These are phyloP conservation scores for Tympanoctomys barrerae DNA, from an alignment of 2,797 vertebrate genomes.

Conservation along the genomic window DNA sequence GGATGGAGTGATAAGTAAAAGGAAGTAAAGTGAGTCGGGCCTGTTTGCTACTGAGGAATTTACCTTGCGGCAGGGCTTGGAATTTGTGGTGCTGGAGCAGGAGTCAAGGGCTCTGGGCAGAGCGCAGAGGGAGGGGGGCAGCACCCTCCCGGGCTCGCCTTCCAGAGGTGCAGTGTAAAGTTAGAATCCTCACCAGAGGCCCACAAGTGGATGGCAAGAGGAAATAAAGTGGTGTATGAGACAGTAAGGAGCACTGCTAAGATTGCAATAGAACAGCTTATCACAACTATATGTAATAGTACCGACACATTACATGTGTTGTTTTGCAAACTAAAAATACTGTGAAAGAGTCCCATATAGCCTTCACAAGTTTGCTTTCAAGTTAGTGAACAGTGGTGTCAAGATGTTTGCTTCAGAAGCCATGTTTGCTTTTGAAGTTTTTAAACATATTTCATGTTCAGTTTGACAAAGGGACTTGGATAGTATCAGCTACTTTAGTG, in stretches of 20 bases:
- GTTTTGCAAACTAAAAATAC: slow-evolving; percentile 57
- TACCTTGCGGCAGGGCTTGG: not conserved
- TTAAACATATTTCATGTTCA: slow-evolving; percentile 41
- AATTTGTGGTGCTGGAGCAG: not conserved
- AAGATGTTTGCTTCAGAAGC: not conserved
- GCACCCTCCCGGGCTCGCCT: not conserved
- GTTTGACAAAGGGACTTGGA: slow-evolving; percentile 29
- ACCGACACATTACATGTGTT: not conserved
- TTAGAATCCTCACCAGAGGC: not conserved
- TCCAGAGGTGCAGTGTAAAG: not conserved
- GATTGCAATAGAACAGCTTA: not conserved
- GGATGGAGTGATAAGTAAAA: not conserved
- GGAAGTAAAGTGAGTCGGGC: not conserved
- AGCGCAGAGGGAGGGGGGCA: not conserved
- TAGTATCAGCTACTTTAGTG: slow-evolving; percentile 35
- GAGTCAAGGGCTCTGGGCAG: not conserved
- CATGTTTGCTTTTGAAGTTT: not conserved
- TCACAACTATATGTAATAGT: not conserved
- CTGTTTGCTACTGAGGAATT: not conserved
- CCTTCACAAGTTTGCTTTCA: slow-evolving; percentile 55
- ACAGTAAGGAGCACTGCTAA: not conserved
- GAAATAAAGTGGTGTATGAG: slow-evolving; percentile 50
- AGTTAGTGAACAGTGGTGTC: not conserved
- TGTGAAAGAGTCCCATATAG: slow-evolving; percentile 3
- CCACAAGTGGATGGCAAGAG: slow-evolving; percentile 4